These are phyloP conservation scores for Xanthostigma xanthostigma DNA, from an alignment of 2,888 invertebrate species.

Conservation along the genomic window DNA sequence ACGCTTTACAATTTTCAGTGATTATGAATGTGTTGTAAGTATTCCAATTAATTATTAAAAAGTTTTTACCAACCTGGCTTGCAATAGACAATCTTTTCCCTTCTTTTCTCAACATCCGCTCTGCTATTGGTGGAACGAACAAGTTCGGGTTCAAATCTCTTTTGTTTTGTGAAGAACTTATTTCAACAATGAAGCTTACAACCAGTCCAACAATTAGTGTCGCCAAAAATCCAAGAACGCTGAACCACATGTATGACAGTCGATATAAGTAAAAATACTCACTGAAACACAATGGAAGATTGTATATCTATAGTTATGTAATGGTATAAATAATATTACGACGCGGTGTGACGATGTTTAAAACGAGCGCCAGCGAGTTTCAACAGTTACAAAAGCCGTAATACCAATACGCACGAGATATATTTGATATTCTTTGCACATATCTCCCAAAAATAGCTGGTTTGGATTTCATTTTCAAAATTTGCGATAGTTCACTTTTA, in stretches of 20 bases:
- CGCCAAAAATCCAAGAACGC: slow-evolving; percentile 34
- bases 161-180: slow-evolving; percentile 22
- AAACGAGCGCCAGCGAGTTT: too few species aligned
- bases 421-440: too few species aligned
- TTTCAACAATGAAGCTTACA: slow-evolving; percentile 28
- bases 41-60: too few species aligned
- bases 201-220: slow-evolving; percentile 36
- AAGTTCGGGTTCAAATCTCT: slow-evolving; percentile 36
- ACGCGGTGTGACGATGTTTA: too few species aligned
- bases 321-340: background rate
- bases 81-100: background rate
- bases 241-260: slow-evolving; percentile 61
- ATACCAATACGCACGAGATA: too few species aligned
- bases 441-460: too few species aligned
- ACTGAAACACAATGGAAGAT: slow-evolving; percentile 14
- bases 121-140: slow-evolving; percentile 39
- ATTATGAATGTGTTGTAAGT: too few species aligned
- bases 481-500: too few species aligned
- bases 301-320: background rate
- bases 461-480: too few species aligned
- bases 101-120: slow-evolving; percentile 24
- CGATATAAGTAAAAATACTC: slow-evolving; percentile 50
- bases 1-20: too few species aligned
- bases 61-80: background rate
- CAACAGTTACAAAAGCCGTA: too few species aligned